Conservation (phyloP, 2,888 invertebrate species). For the Brachyptera risi region DNA sequence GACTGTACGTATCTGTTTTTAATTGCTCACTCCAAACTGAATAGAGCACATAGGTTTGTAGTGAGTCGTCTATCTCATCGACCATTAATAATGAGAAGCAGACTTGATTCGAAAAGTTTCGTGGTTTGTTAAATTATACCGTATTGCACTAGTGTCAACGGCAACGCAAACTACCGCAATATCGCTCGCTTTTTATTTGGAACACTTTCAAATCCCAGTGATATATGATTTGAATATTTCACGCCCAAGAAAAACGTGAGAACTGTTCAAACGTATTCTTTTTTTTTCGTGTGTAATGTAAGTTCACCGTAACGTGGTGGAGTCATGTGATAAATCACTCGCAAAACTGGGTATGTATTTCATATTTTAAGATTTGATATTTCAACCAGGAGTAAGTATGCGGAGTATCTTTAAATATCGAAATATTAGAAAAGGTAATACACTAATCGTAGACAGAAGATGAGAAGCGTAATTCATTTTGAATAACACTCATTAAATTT, state of each 20-base stretch:
- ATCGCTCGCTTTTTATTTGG: not conserved
- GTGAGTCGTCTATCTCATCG: not conserved
- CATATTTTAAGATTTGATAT: not conserved
- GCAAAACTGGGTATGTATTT: not conserved
- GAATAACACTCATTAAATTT: not conserved
- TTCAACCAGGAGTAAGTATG: not conserved
- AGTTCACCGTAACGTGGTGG: too few species aligned
- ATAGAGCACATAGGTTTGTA: not conserved
- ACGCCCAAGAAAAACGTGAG: not conserved
- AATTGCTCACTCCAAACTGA: not conserved
- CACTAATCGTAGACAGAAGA: not conserved
- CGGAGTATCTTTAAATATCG: conserved; percentile 12
- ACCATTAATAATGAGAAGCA: not conserved
- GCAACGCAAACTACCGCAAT: not conserved
- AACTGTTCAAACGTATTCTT: not conserved
- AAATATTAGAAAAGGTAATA: conserved; percentile 4
- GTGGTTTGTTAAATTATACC: not conserved
- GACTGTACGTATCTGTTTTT: not conserved
- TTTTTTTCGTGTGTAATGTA: not conserved
- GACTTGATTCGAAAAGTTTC: conserved; percentile 4
- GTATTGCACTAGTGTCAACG: too few species aligned
- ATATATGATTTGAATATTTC: not conserved
- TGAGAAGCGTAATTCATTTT: not conserved
- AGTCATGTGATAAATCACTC: not conserved
- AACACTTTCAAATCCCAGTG: not conserved